Percentiles rank a stretch among this genome's conserved stretches.
phyloP scores from a whole-genome alignment of 1,140 invertebrate genomes.

The Centruroides sculpturatus region DNA sequence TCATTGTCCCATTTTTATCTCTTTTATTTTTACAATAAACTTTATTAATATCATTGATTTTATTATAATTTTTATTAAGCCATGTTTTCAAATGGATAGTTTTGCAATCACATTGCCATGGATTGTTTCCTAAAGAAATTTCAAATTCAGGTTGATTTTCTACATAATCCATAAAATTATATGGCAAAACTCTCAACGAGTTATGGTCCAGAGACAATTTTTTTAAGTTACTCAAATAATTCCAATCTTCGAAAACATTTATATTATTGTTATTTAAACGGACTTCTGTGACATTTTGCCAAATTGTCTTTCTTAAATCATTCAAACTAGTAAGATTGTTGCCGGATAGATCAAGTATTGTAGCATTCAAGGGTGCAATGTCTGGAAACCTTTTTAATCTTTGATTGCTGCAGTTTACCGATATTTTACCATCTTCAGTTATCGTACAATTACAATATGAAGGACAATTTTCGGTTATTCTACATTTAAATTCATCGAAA shows the following conservation, averaged over 20 bases:
- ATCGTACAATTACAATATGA: conserved; percentile 33
- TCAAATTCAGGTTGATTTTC: not conserved
- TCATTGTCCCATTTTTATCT: conserved; percentile 1
- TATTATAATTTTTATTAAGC: conserved; percentile 32
- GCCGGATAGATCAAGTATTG: conserved; percentile 35
- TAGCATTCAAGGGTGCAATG: conserved; percentile 17
- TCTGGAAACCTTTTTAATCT: conserved; percentile 6
- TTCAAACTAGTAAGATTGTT: conserved; percentile 33
- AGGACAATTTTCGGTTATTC: conserved; percentile 21
- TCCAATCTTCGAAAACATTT: conserved; percentile 5
- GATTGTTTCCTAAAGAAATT: conserved; percentile 39
- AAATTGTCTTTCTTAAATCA: conserved; percentile 8
- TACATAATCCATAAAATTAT: conserved; percentile 9
- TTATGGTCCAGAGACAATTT: conserved; percentile 17
- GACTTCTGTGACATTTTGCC: conserved; percentile 29
- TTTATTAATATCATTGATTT: conserved; percentile 12
- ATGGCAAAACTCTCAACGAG: conserved; percentile 8
- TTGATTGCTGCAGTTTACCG: conserved; percentile 37
- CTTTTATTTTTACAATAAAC: conserved; percentile 13
- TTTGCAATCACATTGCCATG: conserved; percentile 46
- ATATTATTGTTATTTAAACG: conserved; percentile 39
- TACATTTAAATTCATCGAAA: conserved; percentile 15
- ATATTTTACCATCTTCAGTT: conserved; percentile 28
- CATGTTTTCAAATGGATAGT: conserved; percentile 37
- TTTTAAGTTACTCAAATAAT: conserved; percentile 4